phyloP scores from a whole-genome alignment of 2,797 vertebrate genomes.

The Holocentrus rufus region DNA sequence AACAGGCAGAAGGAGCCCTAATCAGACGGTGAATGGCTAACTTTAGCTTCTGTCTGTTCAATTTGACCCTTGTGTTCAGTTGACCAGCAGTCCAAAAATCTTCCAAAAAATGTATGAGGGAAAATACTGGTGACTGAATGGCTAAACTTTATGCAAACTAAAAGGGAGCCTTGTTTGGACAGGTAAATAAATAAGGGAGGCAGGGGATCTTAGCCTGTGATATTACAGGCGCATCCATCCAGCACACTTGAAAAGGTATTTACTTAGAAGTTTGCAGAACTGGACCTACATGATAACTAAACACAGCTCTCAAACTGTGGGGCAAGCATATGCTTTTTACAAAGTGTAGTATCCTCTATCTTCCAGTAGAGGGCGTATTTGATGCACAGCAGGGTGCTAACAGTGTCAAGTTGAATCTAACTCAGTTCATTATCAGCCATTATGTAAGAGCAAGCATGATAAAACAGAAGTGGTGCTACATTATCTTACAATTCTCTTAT shows the following conservation, averaged over 20 bases:
- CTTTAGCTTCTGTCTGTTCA: constrained; percentile 39
- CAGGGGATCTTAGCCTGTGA: constrained; percentile 35
- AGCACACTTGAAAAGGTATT: constrained; percentile 45
- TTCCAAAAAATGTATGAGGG: not conserved
- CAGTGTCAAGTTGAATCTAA: constrained; percentile 35
- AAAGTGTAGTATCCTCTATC: constrained; percentile 21
- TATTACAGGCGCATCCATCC: constrained; percentile 36
- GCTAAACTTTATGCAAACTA: constrained; percentile 31
- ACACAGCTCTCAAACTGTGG: constrained; percentile 6
- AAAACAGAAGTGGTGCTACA: not conserved
- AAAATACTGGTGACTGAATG: constrained; percentile 36
- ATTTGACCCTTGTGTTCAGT: not conserved
- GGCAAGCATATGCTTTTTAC: not conserved
- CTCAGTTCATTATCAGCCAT: constrained; percentile 35
- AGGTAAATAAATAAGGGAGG: constrained; percentile 25
- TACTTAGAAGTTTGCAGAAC: constrained; percentile 51
- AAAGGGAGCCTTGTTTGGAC: constrained; percentile 45
- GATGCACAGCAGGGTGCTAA: constrained; percentile 56
- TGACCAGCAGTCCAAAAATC: not conserved
- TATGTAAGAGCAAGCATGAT: constrained; percentile 41
- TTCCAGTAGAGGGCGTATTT: constrained; percentile 76
- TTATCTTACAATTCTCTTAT: not conserved
- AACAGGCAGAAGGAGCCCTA: constrained; percentile 6
- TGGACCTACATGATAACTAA: constrained; percentile 41
- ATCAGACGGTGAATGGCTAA: constrained; percentile 20